phyloP scores from a whole-genome alignment of 2,113 vertebrate species.

The Cynocephalus volans region DNA sequence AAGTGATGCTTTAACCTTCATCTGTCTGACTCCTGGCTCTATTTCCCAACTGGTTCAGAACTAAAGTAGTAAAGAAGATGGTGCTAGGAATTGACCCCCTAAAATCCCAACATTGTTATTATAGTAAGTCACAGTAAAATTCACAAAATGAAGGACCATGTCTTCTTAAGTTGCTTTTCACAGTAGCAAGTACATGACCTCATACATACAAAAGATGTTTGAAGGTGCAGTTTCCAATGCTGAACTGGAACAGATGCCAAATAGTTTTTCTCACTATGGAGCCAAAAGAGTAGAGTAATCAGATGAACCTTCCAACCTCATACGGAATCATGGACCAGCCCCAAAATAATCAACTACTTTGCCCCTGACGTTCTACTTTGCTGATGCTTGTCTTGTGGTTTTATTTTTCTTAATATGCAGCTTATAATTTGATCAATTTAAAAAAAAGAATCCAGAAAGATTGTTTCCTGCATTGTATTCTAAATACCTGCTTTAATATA shows the following conservation, averaged over 20 bases:
- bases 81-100: not conserved
- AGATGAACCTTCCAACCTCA: not conserved
- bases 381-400: not conserved
- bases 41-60: not conserved
- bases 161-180: slow-evolving; percentile 53
- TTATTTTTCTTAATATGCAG: slow-evolving; percentile 43
- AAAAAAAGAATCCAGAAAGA: not conserved
- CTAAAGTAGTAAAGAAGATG: not conserved
- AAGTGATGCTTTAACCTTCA: not conserved
- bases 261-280: not conserved
- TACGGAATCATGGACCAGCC: not conserved
- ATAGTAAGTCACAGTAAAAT: not conserved
- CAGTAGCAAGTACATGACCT: not conserved
- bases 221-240: slow-evolving; percentile 47
- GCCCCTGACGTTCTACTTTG: not conserved
- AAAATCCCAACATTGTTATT: not conserved
- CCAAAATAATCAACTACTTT: not conserved
- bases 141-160: not conserved
- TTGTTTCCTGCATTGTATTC: slow-evolving; percentile 38
- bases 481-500: not conserved
- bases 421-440: not conserved
- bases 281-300: not conserved
- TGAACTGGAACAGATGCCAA: slow-evolving; percentile 24
- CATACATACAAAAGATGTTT: not conserved
- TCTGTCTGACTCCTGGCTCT: not conserved